Percentiles rank a stretch among this genome's conserved stretches.
These are phyloP conservation scores for Meriones unguiculatus DNA, from an alignment of 2,113 vertebrate genomes.

Conservation along the genomic window DNA sequence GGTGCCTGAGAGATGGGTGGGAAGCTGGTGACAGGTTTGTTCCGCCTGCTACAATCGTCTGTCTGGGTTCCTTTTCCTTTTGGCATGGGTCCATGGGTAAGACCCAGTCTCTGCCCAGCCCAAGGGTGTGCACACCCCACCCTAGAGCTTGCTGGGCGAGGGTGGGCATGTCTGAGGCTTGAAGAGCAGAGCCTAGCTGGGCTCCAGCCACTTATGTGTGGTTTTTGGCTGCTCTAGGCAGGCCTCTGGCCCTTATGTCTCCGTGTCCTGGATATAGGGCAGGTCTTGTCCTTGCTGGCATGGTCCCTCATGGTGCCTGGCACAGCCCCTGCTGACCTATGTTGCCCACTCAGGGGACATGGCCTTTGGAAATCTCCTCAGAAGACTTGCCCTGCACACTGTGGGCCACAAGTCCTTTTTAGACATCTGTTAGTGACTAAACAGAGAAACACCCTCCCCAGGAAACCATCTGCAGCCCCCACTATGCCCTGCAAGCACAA, in stretches of 20 bases:
- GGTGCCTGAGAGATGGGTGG: neutral
- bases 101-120: neutral
- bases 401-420: neutral
- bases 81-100: neutral
- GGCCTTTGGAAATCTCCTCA: accelerated
- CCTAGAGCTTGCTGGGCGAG: neutral
- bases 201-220: neutral
- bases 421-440: neutral
- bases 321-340: neutral
- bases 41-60: neutral
- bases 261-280: neutral
- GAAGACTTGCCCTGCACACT: neutral
- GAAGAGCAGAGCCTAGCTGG: accelerated
- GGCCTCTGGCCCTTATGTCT: neutral
- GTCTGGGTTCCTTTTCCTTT: neutral
- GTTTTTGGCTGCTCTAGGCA: neutral
- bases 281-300: neutral
- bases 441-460: neutral
- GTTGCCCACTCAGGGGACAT: neutral
- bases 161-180: neutral
- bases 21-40: neutral
- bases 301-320: accelerated
- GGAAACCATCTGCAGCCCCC: neutral
- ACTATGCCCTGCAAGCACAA: neutral
- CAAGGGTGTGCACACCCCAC: neutral